These are phyloP conservation scores for Papilio glaucus DNA, from an alignment of 1,140 invertebrate genomes.

Conservation along the genomic window DNA sequence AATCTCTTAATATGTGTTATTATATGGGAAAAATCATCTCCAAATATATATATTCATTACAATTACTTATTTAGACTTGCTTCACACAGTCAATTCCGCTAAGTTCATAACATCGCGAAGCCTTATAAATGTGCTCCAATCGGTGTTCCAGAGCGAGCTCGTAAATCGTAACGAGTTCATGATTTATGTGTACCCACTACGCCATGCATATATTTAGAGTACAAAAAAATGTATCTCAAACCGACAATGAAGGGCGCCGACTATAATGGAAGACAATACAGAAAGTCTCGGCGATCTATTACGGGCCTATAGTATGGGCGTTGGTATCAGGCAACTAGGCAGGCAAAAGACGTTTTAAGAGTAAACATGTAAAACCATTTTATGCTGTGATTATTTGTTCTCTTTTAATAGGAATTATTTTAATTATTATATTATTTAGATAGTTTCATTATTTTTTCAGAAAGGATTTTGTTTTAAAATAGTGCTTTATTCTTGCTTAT, in stretches of 20 bases:
- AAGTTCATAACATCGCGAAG: conserved; percentile 49
- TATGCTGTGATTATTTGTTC: too few relatives aligned
- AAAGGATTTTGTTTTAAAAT: too few relatives aligned
- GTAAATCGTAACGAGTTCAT: conserved; percentile 80
- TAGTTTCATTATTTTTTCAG: too few relatives aligned
- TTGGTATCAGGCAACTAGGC: not conserved
- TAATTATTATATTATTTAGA: too few relatives aligned
- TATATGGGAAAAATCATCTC: too few relatives aligned
- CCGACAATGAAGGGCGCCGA: conserved; percentile 42
- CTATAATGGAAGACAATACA: conserved; percentile 52
- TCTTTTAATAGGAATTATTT: too few relatives aligned
- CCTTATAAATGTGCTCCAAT: conserved; percentile 71
- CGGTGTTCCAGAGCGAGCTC: conserved; percentile 63
- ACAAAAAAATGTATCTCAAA: conserved; percentile 61
- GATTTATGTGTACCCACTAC: conserved; percentile 69
- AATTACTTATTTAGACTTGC: not conserved
- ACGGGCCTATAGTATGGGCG: not conserved
- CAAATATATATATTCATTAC: too few relatives aligned
- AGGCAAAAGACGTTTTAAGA: too few relatives aligned
- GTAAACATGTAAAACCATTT: too few relatives aligned
- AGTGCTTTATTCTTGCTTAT: too few relatives aligned
- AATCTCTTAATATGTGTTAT: too few relatives aligned
- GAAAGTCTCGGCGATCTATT: conserved; percentile 30
- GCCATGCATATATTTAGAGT: conserved; percentile 70
- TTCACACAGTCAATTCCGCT: conserved; percentile 46